Evolutionary conservation across 2,888 invertebrate genomes (phyloP).

Genomic region (Diarsia dahlii): DNA sequence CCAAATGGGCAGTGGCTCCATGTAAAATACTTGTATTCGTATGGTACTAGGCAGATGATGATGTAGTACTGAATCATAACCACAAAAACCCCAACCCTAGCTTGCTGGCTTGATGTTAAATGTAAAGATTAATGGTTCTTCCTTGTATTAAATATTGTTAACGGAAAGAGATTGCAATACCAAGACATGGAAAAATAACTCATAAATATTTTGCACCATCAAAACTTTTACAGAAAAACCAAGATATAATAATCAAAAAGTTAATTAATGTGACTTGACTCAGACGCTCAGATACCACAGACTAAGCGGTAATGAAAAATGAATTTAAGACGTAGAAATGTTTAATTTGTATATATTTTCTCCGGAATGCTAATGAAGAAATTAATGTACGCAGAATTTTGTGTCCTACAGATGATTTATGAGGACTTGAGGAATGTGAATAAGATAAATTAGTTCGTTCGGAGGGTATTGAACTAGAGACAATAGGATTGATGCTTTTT

Average conservation of each 20-base stretch:
- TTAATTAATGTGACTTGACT: constrained; percentile 57
- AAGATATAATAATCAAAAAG: constrained; percentile 40
- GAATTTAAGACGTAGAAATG: constrained; percentile 44
- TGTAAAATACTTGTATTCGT: no score
- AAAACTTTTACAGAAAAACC: neutral
- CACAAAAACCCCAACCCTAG: neutral
- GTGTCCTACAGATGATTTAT: constrained; percentile 45
- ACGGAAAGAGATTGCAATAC: neutral
- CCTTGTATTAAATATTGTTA: neutral
- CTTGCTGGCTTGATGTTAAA: neutral
- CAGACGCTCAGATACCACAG: constrained; percentile 32
- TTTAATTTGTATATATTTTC: constrained; percentile 49
- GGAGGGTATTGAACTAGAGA: constrained; percentile 9
- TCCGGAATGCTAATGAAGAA: constrained; percentile 35
- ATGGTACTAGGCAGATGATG: no score
- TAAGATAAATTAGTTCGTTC: constrained; percentile 52
- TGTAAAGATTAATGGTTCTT: neutral
- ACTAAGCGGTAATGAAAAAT: constrained; percentile 62
- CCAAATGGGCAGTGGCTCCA: no score
- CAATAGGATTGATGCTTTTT: neutral
- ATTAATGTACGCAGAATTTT: constrained; percentile 23
- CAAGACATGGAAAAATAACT: neutral
- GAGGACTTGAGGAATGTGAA: constrained; percentile 26
- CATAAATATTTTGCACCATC: neutral
- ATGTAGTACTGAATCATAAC: no score